Conservation (phyloP, 2,113 vertebrate species). For the Syngnathus scovelli region DNA sequence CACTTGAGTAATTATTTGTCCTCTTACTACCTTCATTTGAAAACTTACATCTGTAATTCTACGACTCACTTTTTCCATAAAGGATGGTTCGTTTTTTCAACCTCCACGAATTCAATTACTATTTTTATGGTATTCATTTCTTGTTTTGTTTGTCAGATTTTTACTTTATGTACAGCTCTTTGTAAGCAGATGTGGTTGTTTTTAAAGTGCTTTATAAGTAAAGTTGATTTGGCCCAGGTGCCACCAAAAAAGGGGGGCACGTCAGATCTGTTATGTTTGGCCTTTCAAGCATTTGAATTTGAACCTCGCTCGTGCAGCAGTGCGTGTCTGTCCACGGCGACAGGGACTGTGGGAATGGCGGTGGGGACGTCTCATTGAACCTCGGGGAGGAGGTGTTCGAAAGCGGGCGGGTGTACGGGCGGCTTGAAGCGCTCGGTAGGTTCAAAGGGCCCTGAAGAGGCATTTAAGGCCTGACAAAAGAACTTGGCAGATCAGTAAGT, state of each 20-base stretch:
- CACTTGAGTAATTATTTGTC: neutral
- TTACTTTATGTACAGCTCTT: too few relatives aligned
- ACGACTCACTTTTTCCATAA: neutral
- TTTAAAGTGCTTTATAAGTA: too few relatives aligned
- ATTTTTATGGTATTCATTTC: too few relatives aligned
- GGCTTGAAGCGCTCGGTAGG: constrained; percentile 59
- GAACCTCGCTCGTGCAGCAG: constrained; percentile 29
- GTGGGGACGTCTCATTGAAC: constrained; percentile 56
- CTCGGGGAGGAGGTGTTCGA: constrained; percentile 53
- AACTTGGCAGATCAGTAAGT: constrained; percentile 76
- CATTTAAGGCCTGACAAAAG: constrained; percentile 74
- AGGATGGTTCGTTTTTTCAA: neutral
- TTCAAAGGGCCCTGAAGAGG: constrained; percentile 72
- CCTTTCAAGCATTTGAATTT: constrained; percentile 8
- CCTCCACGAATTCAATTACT: too few relatives aligned
- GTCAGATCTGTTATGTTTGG: neutral
- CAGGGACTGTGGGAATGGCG: constrained; percentile 59
- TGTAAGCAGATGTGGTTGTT: too few relatives aligned
- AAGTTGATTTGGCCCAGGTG: neutral
- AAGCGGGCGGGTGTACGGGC: constrained; percentile 49
- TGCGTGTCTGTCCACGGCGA: constrained; percentile 49
- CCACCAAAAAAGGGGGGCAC: neutral
- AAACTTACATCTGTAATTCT: neutral
- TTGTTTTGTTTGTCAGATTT: too few relatives aligned
- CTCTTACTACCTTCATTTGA: neutral